Percentiles rank a stretch among this genome's conserved stretches.
These are phyloP conservation scores for Muntiacus reevesi DNA, from an alignment of 2,113 vertebrate genomes.

Conservation along the genomic window DNA sequence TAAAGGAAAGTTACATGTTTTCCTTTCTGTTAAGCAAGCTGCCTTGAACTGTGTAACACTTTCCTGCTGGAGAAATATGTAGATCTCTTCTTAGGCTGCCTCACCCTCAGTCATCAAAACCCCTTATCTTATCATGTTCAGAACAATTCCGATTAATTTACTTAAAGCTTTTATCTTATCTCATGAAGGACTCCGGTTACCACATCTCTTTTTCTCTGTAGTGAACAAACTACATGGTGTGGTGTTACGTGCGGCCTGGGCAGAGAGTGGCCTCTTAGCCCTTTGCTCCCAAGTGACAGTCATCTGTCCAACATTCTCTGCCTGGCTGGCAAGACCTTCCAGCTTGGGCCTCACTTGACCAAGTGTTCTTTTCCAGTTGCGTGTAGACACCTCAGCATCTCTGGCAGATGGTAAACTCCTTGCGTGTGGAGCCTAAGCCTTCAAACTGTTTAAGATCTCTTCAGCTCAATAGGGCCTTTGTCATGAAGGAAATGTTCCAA, in stretches of 20 bases:
- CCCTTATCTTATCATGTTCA: constrained; percentile 36
- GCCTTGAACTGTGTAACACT: neutral
- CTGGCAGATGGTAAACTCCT: neutral
- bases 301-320: neutral
- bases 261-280: neutral
- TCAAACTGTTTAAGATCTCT: neutral
- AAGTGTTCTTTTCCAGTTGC: neutral
- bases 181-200: constrained; percentile 31
- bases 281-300: neutral
- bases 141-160: constrained; percentile 45
- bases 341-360: neutral
- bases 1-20: neutral
- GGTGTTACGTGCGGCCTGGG: neutral
- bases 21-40: neutral
- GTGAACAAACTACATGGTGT: neutral
- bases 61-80: neutral
- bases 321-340: neutral
- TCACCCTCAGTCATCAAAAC: neutral
- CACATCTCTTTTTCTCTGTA: neutral
- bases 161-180: constrained; percentile 54
- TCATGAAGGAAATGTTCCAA: neutral
- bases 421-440: neutral
- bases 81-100: constrained; percentile 5
- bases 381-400: neutral
- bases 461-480: neutral